Conservation (phyloP, 2,888 invertebrate species). For the Agrilus cyanescens region DNA sequence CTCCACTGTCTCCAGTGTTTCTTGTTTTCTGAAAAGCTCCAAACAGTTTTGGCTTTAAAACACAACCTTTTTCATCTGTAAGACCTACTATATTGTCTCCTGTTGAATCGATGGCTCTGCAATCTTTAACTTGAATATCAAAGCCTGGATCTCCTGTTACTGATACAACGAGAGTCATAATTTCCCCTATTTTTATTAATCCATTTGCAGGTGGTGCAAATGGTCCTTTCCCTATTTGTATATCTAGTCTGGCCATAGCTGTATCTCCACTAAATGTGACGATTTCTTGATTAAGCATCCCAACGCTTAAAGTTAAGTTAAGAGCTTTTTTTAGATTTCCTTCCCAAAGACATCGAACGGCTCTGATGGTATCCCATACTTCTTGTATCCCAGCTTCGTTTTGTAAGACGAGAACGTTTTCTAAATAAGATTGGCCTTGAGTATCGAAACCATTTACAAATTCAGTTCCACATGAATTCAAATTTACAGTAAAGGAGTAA, state of each 20-base stretch:
- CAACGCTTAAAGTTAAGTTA: constrained; percentile 62
- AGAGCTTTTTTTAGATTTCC: constrained; percentile 65
- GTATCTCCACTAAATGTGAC: constrained; percentile 79
- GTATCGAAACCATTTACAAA: constrained; percentile 68
- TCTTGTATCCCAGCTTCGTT: constrained; percentile 65
- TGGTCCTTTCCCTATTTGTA: constrained; percentile 65
- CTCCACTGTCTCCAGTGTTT: constrained; percentile 60
- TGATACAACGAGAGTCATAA: constrained; percentile 68
- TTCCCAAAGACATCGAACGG: constrained; percentile 72
- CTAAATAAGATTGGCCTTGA: constrained; percentile 65
- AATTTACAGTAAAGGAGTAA: constrained; percentile 60
- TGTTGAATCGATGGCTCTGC: constrained; percentile 59
- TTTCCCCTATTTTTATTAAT: constrained; percentile 69
- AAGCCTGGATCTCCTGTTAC: constrained; percentile 71
- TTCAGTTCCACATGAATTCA: constrained; percentile 67
- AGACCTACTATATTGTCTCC: constrained; percentile 53
- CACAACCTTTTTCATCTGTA: constrained; percentile 65
- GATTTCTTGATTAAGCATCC: constrained; percentile 67
- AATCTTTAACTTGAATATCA: constrained; percentile 66
- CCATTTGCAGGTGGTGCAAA: constrained; percentile 65
- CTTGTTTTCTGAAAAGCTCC: constrained; percentile 72
- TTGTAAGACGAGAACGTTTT: constrained; percentile 65
- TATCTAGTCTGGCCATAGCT: constrained; percentile 65
- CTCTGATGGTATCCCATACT: constrained; percentile 68
- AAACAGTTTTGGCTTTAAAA: constrained; percentile 66